Percentiles rank a stretch among this genome's conserved stretches.
Evolutionary conservation across 2,888 invertebrate species (phyloP).

Genomic region (Lasioglossum leucozonium): DNA sequence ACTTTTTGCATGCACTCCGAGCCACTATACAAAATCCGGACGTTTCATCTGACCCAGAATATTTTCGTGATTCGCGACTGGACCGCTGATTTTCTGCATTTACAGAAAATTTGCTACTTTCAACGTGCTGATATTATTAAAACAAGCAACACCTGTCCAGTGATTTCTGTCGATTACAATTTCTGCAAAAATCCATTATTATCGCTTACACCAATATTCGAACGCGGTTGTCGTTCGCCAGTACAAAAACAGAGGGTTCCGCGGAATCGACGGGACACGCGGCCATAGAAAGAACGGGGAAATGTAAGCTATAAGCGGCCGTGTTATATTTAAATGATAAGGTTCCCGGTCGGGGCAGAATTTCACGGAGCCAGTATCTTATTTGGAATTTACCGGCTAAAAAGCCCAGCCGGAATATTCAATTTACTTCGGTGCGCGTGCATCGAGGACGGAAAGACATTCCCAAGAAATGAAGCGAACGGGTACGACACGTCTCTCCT

Average conservation of each 20-base stretch:
- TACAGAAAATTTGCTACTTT: no score
- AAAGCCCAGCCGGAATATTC: conserved; percentile 34
- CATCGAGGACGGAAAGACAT: conserved; percentile 15
- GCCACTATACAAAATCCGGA: no score
- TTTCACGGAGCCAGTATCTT: conserved; percentile 29
- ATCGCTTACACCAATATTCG: neutral
- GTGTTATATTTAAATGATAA: conserved; percentile 37
- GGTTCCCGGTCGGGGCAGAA: conserved; percentile 2
- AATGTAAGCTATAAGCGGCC: conserved; percentile 4
- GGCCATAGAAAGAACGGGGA: neutral
- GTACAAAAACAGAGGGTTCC: neutral
- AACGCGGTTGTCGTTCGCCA: neutral
- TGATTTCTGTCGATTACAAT: no score
- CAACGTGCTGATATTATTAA: no score
- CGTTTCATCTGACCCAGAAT: no score
- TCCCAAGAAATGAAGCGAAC: conserved; percentile 8
- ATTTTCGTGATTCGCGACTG: no score
- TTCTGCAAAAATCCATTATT: no score
- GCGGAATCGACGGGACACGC: neutral
- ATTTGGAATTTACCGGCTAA: conserved; percentile 25
- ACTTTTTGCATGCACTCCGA: no score
- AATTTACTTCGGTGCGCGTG: conserved; percentile 19
- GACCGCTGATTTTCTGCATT: no score
- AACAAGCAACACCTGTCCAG: no score
- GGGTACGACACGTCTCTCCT: neutral